These are phyloP conservation scores for Ovis canadensis DNA, from an alignment of 2,113 vertebrate genomes.

Conservation along the genomic window DNA sequence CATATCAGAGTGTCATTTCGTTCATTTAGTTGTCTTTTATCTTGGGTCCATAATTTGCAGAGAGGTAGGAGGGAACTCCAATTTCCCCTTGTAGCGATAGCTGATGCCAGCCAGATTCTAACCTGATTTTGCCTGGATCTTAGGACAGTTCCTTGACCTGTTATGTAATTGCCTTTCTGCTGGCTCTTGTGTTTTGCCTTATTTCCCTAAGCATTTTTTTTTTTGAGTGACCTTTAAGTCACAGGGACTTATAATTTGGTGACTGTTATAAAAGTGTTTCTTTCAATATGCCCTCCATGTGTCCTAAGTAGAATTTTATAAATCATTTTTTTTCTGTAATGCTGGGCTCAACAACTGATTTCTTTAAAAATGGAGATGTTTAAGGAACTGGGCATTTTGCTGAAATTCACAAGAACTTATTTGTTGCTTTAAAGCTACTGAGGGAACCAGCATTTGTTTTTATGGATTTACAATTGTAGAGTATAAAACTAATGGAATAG, in stretches of 20 bases:
- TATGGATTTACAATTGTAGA: conserved; percentile 31
- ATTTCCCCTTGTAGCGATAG: not conserved
- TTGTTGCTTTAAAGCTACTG: not conserved
- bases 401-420: not conserved
- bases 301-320: conserved; percentile 46
- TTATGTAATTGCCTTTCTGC: conserved; percentile 49
- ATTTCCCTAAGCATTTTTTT: conserved; percentile 16
- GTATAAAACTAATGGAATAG: conserved; percentile 1
- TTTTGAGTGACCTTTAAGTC: conserved; percentile 67
- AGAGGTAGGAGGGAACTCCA: not conserved
- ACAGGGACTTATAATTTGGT: conserved; percentile 41
- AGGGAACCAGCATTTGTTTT: conserved; percentile 5
- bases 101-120: not conserved
- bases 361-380: conserved; percentile 25
- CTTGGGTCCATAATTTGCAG: not conserved
- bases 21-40: not conserved
- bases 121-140: not conserved
- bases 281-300: conserved; percentile 38
- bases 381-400: not conserved
- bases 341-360: conserved; percentile 23
- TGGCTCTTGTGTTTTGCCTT: conserved; percentile 36
- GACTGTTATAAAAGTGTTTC: conserved; percentile 33
- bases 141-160: not conserved
- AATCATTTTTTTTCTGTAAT: conserved; percentile 9
- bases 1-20: not conserved